Conservation (phyloP, 2,113 vertebrate species). For the Syrrhaptes paradoxus region DNA sequence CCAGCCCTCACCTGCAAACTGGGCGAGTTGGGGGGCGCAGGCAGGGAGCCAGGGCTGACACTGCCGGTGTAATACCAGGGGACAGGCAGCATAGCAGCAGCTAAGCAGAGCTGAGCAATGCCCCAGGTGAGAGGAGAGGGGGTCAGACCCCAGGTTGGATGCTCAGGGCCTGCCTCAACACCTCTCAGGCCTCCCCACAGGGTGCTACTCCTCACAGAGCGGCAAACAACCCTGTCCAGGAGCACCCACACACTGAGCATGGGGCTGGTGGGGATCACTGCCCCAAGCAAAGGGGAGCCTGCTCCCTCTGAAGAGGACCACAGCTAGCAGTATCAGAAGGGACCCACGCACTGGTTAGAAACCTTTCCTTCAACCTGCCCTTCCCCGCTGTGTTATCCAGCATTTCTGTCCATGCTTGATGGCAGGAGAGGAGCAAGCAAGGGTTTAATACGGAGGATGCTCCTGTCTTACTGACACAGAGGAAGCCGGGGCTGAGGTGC, state of each 20-base stretch:
- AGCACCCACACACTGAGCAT: background rate
- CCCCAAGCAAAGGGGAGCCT: background rate
- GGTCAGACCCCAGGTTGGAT: background rate
- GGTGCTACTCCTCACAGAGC: background rate
- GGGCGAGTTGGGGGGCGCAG: background rate
- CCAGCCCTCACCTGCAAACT: background rate
- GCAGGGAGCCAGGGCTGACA: background rate
- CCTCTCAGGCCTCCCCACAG: background rate
- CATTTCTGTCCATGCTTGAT: background rate
- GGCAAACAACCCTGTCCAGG: background rate
- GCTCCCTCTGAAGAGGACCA: background rate
- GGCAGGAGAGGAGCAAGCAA: background rate
- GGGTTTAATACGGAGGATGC: background rate
- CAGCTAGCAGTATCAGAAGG: background rate
- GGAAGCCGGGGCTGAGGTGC: background rate
- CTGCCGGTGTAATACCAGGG: rapidly evolving
- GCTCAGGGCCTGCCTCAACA: background rate
- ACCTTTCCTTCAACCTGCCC: background rate
- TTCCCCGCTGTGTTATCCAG: background rate
- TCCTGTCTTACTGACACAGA: background rate
- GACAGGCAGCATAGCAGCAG: rapidly evolving
- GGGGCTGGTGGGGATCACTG: background rate
- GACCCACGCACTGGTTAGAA: background rate
- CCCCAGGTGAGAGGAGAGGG: background rate
- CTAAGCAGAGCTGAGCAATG: background rate